Conservation (phyloP, 2,888 invertebrate species). For the Ochropleura leucogaster region DNA sequence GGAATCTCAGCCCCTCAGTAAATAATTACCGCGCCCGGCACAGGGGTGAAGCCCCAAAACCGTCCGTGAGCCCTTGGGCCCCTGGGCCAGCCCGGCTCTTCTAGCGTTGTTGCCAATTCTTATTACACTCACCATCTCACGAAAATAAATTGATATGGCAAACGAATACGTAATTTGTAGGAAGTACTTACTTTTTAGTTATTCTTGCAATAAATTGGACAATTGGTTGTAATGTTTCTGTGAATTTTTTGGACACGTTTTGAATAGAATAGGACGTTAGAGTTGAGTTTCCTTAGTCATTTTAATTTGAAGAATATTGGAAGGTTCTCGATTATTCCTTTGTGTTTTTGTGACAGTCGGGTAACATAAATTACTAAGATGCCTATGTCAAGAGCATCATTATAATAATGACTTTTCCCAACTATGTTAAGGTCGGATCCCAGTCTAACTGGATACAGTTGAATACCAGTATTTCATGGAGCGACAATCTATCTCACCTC, state of each 20-base stretch:
- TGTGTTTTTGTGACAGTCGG: background rate
- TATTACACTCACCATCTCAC: conserved; percentile 63
- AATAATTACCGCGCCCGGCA: conserved; percentile 84
- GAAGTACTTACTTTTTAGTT: conserved; percentile 32
- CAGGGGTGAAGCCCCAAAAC: conserved; percentile 79
- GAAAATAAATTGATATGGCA: conserved; percentile 61
- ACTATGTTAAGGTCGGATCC: too few species aligned
- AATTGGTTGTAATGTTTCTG: conserved; percentile 30
- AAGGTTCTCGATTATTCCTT: background rate
- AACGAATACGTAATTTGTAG: conserved; percentile 59
- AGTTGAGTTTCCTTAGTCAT: conserved; percentile 3
- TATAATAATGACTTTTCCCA: too few species aligned
- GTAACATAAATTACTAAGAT: background rate
- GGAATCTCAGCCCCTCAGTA: conserved; percentile 85
- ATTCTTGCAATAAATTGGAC: conserved; percentile 42
- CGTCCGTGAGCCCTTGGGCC: conserved; percentile 63
- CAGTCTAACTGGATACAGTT: too few species aligned
- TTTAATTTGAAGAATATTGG: conserved; percentile 16
- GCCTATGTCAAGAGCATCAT: background rate
- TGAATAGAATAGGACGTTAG: conserved; percentile 17
- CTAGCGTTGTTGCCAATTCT: conserved; percentile 65
- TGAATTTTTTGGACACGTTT: conserved; percentile 24
- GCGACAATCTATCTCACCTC: too few species aligned
- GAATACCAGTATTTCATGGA: too few species aligned
- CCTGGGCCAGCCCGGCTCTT: conserved; percentile 60